Percentiles rank a stretch among this genome's conserved stretches.
These are phyloP conservation scores for Siderastrea radians DNA, from an alignment of 92 coral and sea anemone genomes.

Conservation along the genomic window DNA sequence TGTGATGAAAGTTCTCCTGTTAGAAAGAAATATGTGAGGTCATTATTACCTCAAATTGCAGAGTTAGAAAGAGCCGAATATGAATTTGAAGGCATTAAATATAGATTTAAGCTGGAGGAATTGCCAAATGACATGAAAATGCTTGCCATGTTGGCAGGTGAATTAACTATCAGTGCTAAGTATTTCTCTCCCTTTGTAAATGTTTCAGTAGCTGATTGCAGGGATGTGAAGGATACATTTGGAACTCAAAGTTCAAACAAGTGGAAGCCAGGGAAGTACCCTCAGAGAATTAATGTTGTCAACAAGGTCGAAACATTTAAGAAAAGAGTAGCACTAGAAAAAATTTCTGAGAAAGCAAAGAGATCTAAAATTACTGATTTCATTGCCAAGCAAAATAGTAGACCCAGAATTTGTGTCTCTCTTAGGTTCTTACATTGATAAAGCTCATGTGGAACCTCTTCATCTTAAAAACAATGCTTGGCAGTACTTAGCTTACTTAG, in stretches of 20 bases:
- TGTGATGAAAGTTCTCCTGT: slow-evolving; percentile 75
- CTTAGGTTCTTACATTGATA: slow-evolving; percentile 51
- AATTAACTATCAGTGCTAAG: slow-evolving; percentile 34
- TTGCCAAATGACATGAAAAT: slow-evolving; percentile 81
- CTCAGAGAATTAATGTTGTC: slow-evolving; percentile 56
- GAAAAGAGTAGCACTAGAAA: slow-evolving; percentile 37
- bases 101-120: slow-evolving; percentile 64
- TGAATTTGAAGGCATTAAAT: slow-evolving; percentile 51
- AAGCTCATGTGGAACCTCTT: slow-evolving; percentile 67
- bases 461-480: slow-evolving; percentile 72
- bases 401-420: slow-evolving; percentile 71
- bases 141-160: slow-evolving; percentile 63
- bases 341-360: slow-evolving; percentile 40
- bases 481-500: slow-evolving; percentile 55
- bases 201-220: slow-evolving; percentile 31
- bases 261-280: slow-evolving; percentile 53
- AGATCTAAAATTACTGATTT: slow-evolving; percentile 62
- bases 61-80: slow-evolving; percentile 52
- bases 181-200: slow-evolving; percentile 60
- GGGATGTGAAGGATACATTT: slow-evolving; percentile 44
- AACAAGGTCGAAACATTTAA: slow-evolving; percentile 63
- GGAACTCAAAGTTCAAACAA: slow-evolving; percentile 28
- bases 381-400: slow-evolving; percentile 63
- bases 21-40: slow-evolving; percentile 64
- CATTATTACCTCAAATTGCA: slow-evolving; percentile 54